Evolutionary conservation across 2,888 invertebrate species (phyloP).

Genomic region (Brachyptera risi): DNA sequence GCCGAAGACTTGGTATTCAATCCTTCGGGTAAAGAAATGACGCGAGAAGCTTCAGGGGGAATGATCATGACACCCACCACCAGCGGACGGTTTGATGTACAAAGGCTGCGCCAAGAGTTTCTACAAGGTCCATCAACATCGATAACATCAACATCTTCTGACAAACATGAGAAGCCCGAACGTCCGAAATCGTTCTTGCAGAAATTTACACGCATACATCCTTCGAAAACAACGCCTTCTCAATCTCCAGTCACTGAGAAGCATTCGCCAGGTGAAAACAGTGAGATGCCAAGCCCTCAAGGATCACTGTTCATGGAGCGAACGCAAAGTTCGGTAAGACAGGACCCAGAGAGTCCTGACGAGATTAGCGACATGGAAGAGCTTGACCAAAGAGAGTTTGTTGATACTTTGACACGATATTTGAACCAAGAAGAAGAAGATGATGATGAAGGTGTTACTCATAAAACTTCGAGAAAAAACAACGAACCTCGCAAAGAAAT

Average conservation of each 20-base stretch:
- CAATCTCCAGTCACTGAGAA: slow-evolving; percentile 4
- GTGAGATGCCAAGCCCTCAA: background rate
- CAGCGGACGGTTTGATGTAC: slow-evolving; percentile 63
- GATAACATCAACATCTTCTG: slow-evolving; percentile 36
- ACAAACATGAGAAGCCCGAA: slow-evolving; percentile 1
- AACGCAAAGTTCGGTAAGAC: background rate
- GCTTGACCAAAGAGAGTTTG: slow-evolving; percentile 36
- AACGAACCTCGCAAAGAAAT: background rate
- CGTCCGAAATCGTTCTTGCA: slow-evolving; percentile 14
- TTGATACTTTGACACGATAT: slow-evolving; percentile 63
- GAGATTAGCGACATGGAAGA: slow-evolving; percentile 21
- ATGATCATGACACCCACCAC: slow-evolving; percentile 46
- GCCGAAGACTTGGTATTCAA: slow-evolving; percentile 47
- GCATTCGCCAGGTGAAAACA: background rate
- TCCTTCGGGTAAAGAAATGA: slow-evolving; percentile 39
- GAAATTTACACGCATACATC: background rate
- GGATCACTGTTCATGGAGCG: background rate
- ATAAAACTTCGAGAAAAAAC: background rate
- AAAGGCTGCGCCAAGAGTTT: slow-evolving; percentile 64
- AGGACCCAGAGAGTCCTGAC: slow-evolving; percentile 21
- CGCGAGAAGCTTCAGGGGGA: slow-evolving; percentile 41
- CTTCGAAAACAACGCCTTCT: background rate
- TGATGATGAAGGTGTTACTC: slow-evolving; percentile 23
- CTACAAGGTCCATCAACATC: slow-evolving; percentile 52
- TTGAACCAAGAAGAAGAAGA: slow-evolving; percentile 54